Evolutionary conservation across 2,888 invertebrate species (phyloP).

Genomic region (Amphipoea oculea): DNA sequence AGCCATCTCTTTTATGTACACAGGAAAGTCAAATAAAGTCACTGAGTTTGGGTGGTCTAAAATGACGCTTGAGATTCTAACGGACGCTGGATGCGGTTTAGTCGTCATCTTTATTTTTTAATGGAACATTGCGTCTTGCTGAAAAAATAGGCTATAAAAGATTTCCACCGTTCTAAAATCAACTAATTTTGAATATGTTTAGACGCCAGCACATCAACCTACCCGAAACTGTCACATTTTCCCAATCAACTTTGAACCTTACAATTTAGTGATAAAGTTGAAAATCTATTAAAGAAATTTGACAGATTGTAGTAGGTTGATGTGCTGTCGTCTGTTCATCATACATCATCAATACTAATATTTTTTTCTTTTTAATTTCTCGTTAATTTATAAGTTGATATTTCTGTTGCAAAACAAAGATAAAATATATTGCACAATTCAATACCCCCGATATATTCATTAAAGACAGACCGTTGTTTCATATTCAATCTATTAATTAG

Average conservation of each 20-base stretch:
- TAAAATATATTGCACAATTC: background rate
- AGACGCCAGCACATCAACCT: no score
- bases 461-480: background rate
- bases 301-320: no score
- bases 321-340: no score
- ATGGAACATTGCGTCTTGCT: background rate
- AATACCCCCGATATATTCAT: background rate
- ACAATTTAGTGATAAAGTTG: no score
- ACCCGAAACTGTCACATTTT: no score
- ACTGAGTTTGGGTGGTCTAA: constrained; percentile 47
- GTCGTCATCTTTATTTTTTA: background rate
- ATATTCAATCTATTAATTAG: background rate
- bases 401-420: background rate
- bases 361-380: no score
- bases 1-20: constrained; percentile 68
- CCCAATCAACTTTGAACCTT: no score
- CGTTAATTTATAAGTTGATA: background rate
- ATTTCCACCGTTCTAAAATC: background rate
- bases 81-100: background rate
- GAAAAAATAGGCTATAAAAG: background rate
- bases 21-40: constrained; percentile 67
- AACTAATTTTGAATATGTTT: background rate
- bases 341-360: background rate
- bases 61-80: constrained; percentile 48
- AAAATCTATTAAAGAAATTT: no score